Evolutionary conservation across 2,113 vertebrate species (phyloP).

Genomic region (Columba janthina): DNA sequence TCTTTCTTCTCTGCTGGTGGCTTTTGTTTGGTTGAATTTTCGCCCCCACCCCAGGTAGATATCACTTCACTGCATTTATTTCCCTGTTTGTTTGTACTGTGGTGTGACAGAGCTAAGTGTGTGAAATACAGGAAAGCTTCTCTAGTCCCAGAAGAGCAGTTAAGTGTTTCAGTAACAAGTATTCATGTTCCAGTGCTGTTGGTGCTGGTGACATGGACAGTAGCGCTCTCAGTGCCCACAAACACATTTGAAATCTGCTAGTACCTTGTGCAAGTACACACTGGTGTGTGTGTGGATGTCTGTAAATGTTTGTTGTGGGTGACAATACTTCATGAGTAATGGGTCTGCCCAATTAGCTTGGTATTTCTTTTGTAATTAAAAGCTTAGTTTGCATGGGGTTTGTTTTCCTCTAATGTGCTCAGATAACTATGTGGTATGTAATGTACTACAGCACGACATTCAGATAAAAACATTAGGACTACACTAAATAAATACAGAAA

Average conservation of each 20-base stretch:
- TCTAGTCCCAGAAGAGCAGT: constrained; percentile 1
- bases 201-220: not conserved
- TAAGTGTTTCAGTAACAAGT: not conserved
- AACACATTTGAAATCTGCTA: not conserved
- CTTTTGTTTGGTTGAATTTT: not conserved
- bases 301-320: not conserved
- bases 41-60: not conserved
- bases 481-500: not conserved
- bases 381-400: not conserved
- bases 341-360: not conserved
- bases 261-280: not conserved
- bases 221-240: not conserved
- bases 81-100: not conserved
- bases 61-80: not conserved
- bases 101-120: not conserved
- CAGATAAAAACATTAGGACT: not conserved
- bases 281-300: not conserved
- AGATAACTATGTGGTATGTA: not conserved
- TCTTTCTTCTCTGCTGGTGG: not conserved
- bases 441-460: not conserved
- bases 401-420: not conserved
- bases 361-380: not conserved
- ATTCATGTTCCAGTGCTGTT: not conserved
- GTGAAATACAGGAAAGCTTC: not conserved
- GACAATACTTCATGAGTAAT: not conserved